Percentiles rank a stretch among this genome's conserved stretches.
Conservation (phyloP, 2,113 vertebrate genomes). For the Triplophysa rosa region DNA sequence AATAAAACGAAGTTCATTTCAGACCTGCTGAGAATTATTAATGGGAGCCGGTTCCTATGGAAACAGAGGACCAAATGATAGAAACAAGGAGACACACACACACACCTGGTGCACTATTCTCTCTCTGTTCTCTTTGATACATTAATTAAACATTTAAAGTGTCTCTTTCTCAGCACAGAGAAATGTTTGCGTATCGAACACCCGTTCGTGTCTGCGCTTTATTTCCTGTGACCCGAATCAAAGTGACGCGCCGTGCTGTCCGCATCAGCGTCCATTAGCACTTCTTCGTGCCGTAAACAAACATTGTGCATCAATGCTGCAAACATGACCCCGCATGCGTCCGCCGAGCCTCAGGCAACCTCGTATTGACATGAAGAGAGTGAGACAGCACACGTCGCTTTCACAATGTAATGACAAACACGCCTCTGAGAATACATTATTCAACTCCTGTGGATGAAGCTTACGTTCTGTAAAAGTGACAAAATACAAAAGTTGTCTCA, state of each 20-base stretch:
- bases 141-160: conserved; percentile 49
- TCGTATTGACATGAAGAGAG: neutral
- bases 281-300: neutral
- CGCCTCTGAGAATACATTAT: too few relatives aligned
- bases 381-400: neutral
- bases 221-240: neutral
- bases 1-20: conserved; percentile 11
- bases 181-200: neutral
- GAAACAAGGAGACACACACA: conserved; percentile 27
- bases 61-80: conserved; percentile 38
- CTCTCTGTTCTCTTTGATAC: conserved; percentile 21
- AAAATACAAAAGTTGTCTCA: too few relatives aligned
- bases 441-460: too few relatives aligned
- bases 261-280: neutral
- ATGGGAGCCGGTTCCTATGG: conserved; percentile 45
- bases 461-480: too few relatives aligned
- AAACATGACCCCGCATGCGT: neutral
- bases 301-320: conserved; percentile 1
- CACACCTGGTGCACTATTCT: conserved; percentile 9
- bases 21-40: conserved; percentile 47
- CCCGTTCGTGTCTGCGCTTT: neutral
- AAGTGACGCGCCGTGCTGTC: neutral
- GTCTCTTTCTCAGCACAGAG: conserved; percentile 1
- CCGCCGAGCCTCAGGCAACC: neutral
- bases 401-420: neutral